Base-by-base conservation (phyloP, 2,797 vertebrate species). In the Simalia tracyae region DNA sequence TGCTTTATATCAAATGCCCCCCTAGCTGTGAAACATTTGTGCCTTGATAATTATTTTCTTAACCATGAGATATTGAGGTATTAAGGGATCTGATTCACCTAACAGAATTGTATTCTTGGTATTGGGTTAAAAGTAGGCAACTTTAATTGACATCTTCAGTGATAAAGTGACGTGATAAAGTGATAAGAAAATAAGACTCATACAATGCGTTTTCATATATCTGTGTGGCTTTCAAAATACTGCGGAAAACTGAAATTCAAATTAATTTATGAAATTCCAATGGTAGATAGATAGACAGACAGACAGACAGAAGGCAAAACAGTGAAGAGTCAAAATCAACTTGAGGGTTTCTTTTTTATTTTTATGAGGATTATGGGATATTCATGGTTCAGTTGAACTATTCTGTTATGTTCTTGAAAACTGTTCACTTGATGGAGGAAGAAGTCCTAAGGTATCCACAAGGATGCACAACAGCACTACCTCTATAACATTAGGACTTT, bases 371-470 rank as follows among this genome's bases (percentile, higher is more conserved):
- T 84, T 56, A 36, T 84, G 59, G 19, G 31, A 50, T 36, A 31
- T 4, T 11, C 19, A 24, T 26, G 12, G 31, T 26, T 84, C 22
- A n/a, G 54, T 46, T 66, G 14, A 31, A 89, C 28, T 0, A 26
- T 46, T 89, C 14, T 92, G 59, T 22, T 92, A 85, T 61, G 85
- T 86, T 89, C 3, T 76, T 46, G 42, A 76, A 76, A 76, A 76
- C 68, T 86, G 59, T 86, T 61, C 50, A 64, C 94, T 90, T 93
- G 68, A 93, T 86, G 94, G 95, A 26, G 84, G 92, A 90, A 24
- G 92, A 76, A 60, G 86, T 61, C 84, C 89, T 31, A 54, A 2
- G 72, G 42, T 60, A 85, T 81, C 10, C 2, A 56, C 24, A 90
- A 92, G 54, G 36, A 59, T 57, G 50, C 26, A 1, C 1, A 46